Conservation (phyloP, 2,888 invertebrate genomes). For the Rhodophaea formosa region DNA sequence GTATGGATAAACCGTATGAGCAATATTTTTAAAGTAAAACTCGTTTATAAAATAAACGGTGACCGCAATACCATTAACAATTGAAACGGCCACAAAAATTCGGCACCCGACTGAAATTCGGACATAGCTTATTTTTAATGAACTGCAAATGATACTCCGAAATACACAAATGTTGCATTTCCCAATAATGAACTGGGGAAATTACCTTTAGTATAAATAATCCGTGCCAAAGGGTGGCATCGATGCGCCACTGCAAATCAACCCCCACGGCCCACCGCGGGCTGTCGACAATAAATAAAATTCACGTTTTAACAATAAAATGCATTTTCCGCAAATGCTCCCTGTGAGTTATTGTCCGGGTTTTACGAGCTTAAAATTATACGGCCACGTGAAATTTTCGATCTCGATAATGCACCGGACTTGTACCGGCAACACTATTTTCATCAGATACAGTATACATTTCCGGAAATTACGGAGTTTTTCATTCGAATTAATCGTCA, state of each 20-base stretch:
- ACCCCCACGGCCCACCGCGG: slow-evolving; percentile 57
- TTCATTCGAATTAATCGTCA: slow-evolving; percentile 19
- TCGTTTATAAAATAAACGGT: slow-evolving; percentile 9
- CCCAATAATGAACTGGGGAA: slow-evolving; percentile 78
- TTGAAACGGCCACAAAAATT: slow-evolving; percentile 17
- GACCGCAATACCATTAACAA: slow-evolving; percentile 18
- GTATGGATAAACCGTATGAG: not conserved
- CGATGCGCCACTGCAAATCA: slow-evolving; percentile 79
- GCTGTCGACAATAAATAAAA: slow-evolving; percentile 80
- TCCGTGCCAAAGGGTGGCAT: slow-evolving; percentile 76
- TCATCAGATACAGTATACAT: slow-evolving; percentile 41
- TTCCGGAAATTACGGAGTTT: slow-evolving; percentile 3
- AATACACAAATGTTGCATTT: slow-evolving; percentile 76
- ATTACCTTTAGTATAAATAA: slow-evolving; percentile 81
- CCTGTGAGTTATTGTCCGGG: slow-evolving; percentile 76
- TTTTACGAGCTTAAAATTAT: slow-evolving; percentile 82
- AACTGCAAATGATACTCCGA: slow-evolving; percentile 73
- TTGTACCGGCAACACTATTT: slow-evolving; percentile 65
- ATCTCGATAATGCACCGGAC: slow-evolving; percentile 73
- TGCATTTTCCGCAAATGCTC: slow-evolving; percentile 81
- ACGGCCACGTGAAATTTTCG: slow-evolving; percentile 79
- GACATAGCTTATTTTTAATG: slow-evolving; percentile 62
- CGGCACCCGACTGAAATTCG: slow-evolving; percentile 26
- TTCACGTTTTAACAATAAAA: slow-evolving; percentile 82
- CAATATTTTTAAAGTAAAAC: not conserved